Conservation (phyloP, 2,888 invertebrate species). For the Plebejus argus region DNA sequence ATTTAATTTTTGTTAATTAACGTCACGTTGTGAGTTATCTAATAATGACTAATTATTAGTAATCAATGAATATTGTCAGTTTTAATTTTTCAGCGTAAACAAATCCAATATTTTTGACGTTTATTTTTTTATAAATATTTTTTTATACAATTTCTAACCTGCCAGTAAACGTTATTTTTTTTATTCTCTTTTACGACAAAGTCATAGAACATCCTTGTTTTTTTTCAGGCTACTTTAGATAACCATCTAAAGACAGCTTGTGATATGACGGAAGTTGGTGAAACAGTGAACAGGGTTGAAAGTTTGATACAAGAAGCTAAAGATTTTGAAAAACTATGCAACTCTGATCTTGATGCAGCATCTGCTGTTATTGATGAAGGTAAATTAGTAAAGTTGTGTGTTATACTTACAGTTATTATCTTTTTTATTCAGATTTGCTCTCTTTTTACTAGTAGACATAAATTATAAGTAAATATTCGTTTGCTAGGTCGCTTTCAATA, state of each 20-base stretch:
- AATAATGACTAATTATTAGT: neutral
- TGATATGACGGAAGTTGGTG: constrained; percentile 94
- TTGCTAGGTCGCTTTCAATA: too few relatives aligned
- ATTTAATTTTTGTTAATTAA: constrained; percentile 22
- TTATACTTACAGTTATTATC: neutral
- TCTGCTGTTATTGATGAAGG: constrained; percentile 89
- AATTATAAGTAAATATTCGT: neutral
- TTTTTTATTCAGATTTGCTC: neutral
- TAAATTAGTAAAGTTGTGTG: constrained; percentile 41
- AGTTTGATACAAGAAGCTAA: constrained; percentile 88
- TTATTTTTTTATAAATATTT: neutral
- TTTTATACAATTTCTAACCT: neutral
- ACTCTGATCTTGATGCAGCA: constrained; percentile 91
- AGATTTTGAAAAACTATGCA: constrained; percentile 88
- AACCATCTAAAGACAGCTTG: constrained; percentile 88
- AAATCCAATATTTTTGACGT: constrained; percentile 26
- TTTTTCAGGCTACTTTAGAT: constrained; percentile 85
- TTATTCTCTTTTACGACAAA: neutral
- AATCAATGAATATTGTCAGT: neutral
- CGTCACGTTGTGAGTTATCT: neutral
- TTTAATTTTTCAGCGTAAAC: neutral
- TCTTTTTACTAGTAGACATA: neutral
- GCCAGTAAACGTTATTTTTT: neutral
- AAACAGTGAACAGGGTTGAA: constrained; percentile 91
- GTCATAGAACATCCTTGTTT: constrained; percentile 36